Base-by-base conservation (phyloP, 2,113 vertebrate genomes). In the Amblyornis subalaris region DNA sequence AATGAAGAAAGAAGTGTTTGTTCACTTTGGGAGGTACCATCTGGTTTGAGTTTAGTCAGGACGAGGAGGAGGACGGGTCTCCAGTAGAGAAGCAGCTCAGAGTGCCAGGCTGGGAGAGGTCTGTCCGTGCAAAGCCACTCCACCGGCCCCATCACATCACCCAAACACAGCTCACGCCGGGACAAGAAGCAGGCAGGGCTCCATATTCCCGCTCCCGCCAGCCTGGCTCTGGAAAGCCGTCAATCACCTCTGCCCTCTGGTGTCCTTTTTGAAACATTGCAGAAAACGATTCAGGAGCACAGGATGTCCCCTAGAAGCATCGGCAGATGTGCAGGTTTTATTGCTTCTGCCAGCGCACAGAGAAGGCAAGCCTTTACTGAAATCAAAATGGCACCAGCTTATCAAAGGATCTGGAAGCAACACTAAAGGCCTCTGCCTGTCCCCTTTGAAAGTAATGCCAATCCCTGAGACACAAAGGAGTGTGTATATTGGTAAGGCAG, bases 131-230 rank as follows among this genome's bases (percentile, higher is more conserved):
- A 72, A 53, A 79, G 15, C 4, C 18, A 35, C 19, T 12, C 8
- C 33, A 55, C 7, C 0, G 1, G 25, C 10, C 25, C 42, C 23
- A 17, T 26, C 71, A 45, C 14, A 21, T 85, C 69, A 54, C 29
- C 40, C 60, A 50, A 85, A 28, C 23, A 23, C 44, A 64, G 54
- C 23, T 75, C 45, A 31, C 53, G 44, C 12, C 10, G 11, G 55
- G 50, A 26, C 15, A 25, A 29, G 20, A 14, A 14, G 18, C 62
- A 14, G 0, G 0, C 14, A 55, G 31, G 23, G 12, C 47, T 77
- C 11, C 1, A 0, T 36, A 11, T 17, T 29, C 48, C 33, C 0
- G 0, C 12, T 54, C 29, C 29, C 0, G 0, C 44, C 38, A 21
- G 24, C 57, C 38, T 28, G 28, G 23, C 44, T 71, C n/a, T 40